Conservation (phyloP, 2,113 vertebrate species). For the Melanocharis versteri region DNA sequence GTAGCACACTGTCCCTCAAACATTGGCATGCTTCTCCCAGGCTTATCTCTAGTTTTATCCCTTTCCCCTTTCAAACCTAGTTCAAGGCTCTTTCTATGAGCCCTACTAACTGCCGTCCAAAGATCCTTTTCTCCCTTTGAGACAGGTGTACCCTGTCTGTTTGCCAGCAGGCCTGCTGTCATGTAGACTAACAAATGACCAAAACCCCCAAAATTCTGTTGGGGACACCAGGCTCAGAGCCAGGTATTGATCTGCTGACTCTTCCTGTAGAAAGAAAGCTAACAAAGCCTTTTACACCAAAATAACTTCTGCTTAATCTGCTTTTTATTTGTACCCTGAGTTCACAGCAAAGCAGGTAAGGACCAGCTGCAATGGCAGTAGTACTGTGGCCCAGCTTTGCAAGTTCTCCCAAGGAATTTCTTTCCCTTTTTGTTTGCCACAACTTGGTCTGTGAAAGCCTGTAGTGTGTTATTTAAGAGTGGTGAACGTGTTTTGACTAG, state of each 20-base stretch:
- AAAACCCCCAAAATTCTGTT: neutral
- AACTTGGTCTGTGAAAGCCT: neutral
- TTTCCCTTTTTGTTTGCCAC: neutral
- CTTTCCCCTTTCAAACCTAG: neutral
- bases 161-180: neutral
- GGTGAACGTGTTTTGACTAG: constrained; percentile 12
- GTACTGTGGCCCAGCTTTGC: neutral
- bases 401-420: neutral
- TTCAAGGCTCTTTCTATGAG: neutral
- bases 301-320: neutral
- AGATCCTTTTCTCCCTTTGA: neutral
- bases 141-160: neutral
- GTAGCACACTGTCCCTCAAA: neutral
- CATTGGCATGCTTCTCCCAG: neutral
- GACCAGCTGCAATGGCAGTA: neutral
- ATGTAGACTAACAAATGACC: neutral
- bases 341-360: neutral
- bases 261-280: neutral
- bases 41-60: neutral
- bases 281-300: neutral
- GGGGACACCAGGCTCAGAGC: neutral
- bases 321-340: neutral
- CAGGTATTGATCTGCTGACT: neutral
- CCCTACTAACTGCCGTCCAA: neutral
- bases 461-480: neutral